Conservation (phyloP, 1,140 invertebrate genomes). For the Papilio helenus region DNA sequence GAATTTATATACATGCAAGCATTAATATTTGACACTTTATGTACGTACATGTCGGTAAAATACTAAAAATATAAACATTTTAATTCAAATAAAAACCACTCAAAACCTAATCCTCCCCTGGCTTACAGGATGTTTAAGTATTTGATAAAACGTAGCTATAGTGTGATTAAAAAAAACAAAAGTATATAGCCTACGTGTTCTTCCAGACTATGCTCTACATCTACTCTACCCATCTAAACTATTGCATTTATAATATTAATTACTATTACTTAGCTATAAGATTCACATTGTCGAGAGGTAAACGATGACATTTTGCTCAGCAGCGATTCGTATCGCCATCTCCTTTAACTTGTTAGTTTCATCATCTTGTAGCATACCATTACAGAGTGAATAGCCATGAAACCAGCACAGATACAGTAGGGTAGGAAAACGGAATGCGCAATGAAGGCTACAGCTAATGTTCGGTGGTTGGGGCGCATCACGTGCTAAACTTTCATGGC, state of each 20-base stretch:
- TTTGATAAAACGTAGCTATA: too few relatives aligned
- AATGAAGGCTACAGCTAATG: conserved; percentile 15
- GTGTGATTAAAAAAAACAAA: too few relatives aligned
- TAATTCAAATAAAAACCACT: too few relatives aligned
- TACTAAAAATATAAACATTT: too few relatives aligned
- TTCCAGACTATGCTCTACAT: too few relatives aligned
- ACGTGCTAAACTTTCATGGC: conserved; percentile 62
- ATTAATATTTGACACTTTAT: conserved; percentile 10
- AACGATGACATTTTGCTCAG: not conserved
- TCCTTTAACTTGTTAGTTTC: conserved; percentile 30
- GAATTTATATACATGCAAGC: conserved; percentile 4
- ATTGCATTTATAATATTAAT: too few relatives aligned
- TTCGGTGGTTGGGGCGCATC: conserved; percentile 46
- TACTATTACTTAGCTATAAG: too few relatives aligned
- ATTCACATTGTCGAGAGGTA: not conserved
- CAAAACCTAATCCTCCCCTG: too few relatives aligned
- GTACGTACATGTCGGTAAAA: too few relatives aligned
- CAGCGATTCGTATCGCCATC: not conserved
- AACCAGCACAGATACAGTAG: not conserved
- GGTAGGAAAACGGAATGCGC: not conserved
- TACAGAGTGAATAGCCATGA: not conserved
- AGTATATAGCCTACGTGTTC: too few relatives aligned
- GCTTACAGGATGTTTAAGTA: too few relatives aligned
- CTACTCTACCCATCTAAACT: too few relatives aligned
- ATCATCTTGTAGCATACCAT: conserved; percentile 20